Evolutionary conservation across 2,113 vertebrate species (phyloP), one percentile per base, ranked within the genome.

Genomic region (Spilogale gracilis): DNA sequence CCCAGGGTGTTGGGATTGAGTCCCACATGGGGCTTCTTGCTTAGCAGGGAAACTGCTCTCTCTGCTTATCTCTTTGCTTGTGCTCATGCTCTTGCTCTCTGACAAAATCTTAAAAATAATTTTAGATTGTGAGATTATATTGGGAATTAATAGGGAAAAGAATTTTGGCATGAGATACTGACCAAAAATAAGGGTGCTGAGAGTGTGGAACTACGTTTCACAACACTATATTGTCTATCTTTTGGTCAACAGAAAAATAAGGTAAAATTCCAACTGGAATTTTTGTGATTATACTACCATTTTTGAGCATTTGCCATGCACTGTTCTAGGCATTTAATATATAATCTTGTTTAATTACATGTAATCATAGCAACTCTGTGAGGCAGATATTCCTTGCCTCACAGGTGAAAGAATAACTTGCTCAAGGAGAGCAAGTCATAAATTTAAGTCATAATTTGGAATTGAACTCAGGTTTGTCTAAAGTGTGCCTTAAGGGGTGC

Each of bases 241-340:
- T 90, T 87, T 94, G 30, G 25, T 83, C 45, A 80, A 58, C 23
- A 90, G 71, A 45, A 80, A 86, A 74, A 84, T 90, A 73, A 76
- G 50, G 78, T 58, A 63, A 95, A 96, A 96, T 45, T 60, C 10
- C 50, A n/a, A 85, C 6, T 65, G 21, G 30, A 56, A 50, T 91
- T 65, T 74, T 58, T 32, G 56, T 73, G 11, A 45, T 45, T 61
- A 56, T 50, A 18, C 65, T 73, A 43, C 0, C 13, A n/a, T 52
- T 80, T 89, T 86, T 95, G 48, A 65, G 56, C 7, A 12, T 25
- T 95, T 89, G 69, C 21, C 38, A 45, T 25, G 18, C 9, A 58
- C 18, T 60, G 25, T 60, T 91, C 21, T 80, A 58, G 12, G 32
- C 10, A 85, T 30, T 88, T 95, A 38, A 45, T 9, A 6, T 7